Conservation (phyloP, 2,888 invertebrate genomes). For the Cepaea hortensis region DNA sequence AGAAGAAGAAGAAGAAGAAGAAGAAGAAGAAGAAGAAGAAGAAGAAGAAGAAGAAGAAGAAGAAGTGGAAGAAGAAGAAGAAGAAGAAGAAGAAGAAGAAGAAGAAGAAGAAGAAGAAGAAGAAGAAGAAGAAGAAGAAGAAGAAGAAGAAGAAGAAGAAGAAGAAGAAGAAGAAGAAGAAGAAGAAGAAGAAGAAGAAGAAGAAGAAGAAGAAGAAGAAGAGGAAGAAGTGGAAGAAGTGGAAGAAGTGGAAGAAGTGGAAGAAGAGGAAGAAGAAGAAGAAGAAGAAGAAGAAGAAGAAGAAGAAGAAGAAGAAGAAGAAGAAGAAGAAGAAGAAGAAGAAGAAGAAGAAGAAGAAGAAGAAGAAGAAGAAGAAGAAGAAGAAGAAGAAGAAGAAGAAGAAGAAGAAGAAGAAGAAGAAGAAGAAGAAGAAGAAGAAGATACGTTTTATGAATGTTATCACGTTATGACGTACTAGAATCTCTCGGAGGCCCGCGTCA, state of each 20-base stretch:
- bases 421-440: too few species aligned
- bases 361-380: not conserved
- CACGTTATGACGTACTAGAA: too few species aligned
- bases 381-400: too few species aligned
- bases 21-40: not conserved
- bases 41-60: not conserved
- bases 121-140: not conserved
- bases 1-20: not conserved
- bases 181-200: not conserved
- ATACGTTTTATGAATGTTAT: too few species aligned
- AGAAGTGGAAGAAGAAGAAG: not conserved
- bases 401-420: too few species aligned
- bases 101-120: conserved; percentile 15
- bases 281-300: conserved; percentile 18
- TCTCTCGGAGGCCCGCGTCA: too few species aligned
- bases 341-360: conserved; percentile 10
- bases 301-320: not conserved
- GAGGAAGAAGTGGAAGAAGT: conserved; percentile 19
- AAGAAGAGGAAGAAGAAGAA: conserved; percentile 6
- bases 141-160: not conserved
- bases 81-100: conserved; percentile 15
- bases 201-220: conserved; percentile 13
- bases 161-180: not conserved
- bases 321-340: not conserved
- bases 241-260: conserved; percentile 11